phyloP scores from a whole-genome alignment of 2,888 invertebrate genomes.

The Ochropacha duplaris region DNA sequence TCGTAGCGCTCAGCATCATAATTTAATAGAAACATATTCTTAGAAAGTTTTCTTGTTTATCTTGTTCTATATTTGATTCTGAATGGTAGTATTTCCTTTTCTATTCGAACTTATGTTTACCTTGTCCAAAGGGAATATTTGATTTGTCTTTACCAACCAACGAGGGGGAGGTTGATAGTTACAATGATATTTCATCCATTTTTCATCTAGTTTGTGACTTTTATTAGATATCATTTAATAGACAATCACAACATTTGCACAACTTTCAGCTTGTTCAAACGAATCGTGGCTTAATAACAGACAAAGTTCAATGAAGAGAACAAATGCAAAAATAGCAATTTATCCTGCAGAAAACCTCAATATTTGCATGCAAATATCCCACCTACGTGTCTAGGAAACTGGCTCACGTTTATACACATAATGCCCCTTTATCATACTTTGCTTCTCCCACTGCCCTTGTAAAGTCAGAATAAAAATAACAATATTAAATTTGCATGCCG shows the following conservation, averaged over 20 bases:
- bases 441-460: conserved; percentile 76
- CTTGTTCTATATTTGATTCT: no score
- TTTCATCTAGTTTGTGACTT: no score
- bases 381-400: conserved; percentile 17
- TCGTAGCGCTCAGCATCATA: no score
- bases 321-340: not conserved
- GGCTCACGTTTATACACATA: conserved; percentile 33
- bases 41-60: no score
- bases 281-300: not conserved
- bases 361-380: not conserved
- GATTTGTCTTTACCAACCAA: no score
- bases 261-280: not conserved
- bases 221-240: not conserved
- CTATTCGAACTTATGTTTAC: no score
- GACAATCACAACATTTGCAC: not conserved
- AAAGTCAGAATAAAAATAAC: conserved; percentile 74
- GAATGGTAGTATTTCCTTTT: no score
- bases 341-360: not conserved
- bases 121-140: no score
- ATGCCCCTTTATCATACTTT: conserved; percentile 59
- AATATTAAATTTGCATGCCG: conserved; percentile 78
- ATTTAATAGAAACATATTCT: no score
- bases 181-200: no score
- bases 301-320: not conserved
- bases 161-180: no score